Conservation (phyloP, 2,113 vertebrate genomes). For the Epinephelus lanceolatus region DNA sequence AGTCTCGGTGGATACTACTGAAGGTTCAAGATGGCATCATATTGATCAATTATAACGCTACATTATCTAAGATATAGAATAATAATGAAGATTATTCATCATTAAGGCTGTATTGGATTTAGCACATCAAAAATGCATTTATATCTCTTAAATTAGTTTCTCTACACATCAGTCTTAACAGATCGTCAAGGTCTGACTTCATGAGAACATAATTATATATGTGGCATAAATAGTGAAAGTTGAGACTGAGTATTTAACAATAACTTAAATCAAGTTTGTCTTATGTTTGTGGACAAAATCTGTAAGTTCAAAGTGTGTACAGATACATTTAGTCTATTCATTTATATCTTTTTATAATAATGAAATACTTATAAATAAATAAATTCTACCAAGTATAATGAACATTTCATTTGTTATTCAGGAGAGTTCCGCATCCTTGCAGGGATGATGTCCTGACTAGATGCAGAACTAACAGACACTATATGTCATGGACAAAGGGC, state of each 20-base stretch:
- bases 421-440: not conserved
- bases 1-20: constrained; percentile 66
- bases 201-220: constrained; percentile 58
- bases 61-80: constrained; percentile 76
- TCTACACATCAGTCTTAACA: constrained; percentile 52
- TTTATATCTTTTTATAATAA: constrained; percentile 13
- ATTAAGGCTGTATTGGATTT: constrained; percentile 80
- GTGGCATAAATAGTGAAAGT: constrained; percentile 47
- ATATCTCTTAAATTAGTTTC: constrained; percentile 72
- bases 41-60: constrained; percentile 73
- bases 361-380: not conserved
- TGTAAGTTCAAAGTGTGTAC: constrained; percentile 1
- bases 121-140: constrained; percentile 80
- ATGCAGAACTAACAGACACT: not conserved
- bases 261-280: constrained; percentile 19
- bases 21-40: constrained; percentile 63
- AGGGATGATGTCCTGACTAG: not conserved
- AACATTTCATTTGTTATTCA: constrained; percentile 16
- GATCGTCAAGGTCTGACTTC: constrained; percentile 74
- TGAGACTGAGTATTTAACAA: constrained; percentile 40
- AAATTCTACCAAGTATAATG: constrained; percentile 10
- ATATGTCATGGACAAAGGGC: not conserved
- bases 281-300: constrained; percentile 4
- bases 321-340: not conserved
- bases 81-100: constrained; percentile 80